Evolutionary conservation across 2,113 vertebrate genomes (phyloP), one percentile per base, ranked within the genome.

Genomic region (Gracilinanus agilis): DNA sequence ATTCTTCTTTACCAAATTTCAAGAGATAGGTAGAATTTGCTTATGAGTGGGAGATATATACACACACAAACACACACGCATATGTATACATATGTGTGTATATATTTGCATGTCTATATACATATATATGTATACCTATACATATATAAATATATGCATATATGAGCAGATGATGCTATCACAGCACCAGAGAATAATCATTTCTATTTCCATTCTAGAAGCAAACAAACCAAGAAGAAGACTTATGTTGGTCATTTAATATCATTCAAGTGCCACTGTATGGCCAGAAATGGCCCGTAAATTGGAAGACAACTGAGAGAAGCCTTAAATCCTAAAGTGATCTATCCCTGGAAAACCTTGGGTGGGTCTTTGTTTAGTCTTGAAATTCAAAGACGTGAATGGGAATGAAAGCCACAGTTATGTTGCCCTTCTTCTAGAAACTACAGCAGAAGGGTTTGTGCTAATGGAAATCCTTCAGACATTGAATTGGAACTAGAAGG

Each of bases 371-470:
- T 13, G 54, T 44, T 24, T n/a, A 56, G 29, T 53, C 54, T 58
- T 29, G 89, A 98, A 96, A 96, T 93, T 67, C 40, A 90, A 44
- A 53, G 89, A 44, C 89, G 49, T 29, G 44, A 83, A 83, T 40
- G 44, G 13, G 89, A 90, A 92, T 44, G 23, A 53, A 94, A 55
- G 83, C 90, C 89, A 56, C 55, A 19, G 2, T 2, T 90, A 88
- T 89, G 90, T 90, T 40, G n/a, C n/a, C 83, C 92, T 75, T 90
- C 56, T 93, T 93, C 88, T 34, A 49, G 89, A 93, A 55, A 44
- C 55, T 34, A 90, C 44, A 55, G 10, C 21, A 54, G 54, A 90
- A 44, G n/a, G 92, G 12, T 90, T 75, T 90, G 94, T 88, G 91
- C 55, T 90, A 44, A 44, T 55, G 11, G 56, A 53, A 88, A 44